Conservation (phyloP, 2,113 vertebrate species). For the Trinectes maculatus region DNA sequence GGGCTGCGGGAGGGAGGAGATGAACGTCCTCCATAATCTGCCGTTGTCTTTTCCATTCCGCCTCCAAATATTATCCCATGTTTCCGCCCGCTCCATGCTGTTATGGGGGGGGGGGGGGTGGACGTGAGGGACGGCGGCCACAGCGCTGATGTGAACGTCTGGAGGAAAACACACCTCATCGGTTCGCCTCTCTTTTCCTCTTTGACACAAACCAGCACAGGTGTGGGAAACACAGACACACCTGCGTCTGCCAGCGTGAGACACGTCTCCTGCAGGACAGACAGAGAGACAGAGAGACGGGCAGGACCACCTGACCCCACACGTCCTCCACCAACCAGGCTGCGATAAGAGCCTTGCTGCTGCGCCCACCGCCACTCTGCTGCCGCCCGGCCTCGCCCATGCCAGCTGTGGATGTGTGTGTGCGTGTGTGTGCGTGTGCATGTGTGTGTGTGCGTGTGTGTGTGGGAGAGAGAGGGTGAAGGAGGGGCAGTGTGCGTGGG, state of each 20-base stretch:
- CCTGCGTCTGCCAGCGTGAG: not conserved
- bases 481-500: constrained; percentile 77
- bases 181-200: not conserved
- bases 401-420: constrained; percentile 63
- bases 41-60: constrained; percentile 68
- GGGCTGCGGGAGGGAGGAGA: constrained; percentile 20
- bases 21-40: constrained; percentile 55
- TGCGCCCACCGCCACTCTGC: constrained; percentile 58
- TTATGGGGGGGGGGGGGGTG: constrained; percentile 62
- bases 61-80: constrained; percentile 68
- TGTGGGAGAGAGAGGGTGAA: constrained; percentile 76
- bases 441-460: constrained; percentile 35
- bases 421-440: constrained; percentile 18
- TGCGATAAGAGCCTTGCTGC: constrained; percentile 25
- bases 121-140: constrained; percentile 24
- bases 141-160: not conserved
- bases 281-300: no score
- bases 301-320: no score
- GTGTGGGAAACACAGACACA: constrained; percentile 15
- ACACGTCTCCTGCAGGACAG: not conserved
- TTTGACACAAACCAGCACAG: constrained; percentile 17
- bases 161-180: not conserved
- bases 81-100: constrained; percentile 71
- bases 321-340: constrained; percentile 23
- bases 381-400: constrained; percentile 46